These are phyloP conservation scores for Polypedilum vanderplanki DNA, from an alignment of 1,140 invertebrate species.

Conservation along the genomic window DNA sequence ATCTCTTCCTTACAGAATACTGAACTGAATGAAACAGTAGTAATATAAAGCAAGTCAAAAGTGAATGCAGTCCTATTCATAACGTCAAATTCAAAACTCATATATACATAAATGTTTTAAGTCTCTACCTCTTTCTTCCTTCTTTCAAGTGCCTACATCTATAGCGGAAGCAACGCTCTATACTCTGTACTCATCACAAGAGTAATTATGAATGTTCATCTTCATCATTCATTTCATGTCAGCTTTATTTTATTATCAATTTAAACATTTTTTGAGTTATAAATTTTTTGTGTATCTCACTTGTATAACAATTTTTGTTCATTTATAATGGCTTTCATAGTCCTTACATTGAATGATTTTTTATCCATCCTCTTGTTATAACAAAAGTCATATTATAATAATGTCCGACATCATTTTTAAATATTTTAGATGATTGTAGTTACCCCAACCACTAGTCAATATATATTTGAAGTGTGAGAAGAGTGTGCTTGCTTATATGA, in stretches of 20 bases:
- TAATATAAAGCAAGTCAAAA: neutral
- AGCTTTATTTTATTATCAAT: slow-evolving; percentile 15
- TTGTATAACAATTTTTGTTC: no score
- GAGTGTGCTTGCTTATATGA: no score
- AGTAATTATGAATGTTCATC: slow-evolving; percentile 27
- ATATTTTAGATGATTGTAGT: no score
- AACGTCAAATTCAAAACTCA: slow-evolving; percentile 19
- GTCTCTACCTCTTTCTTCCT: neutral
- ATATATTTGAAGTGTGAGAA: no score
- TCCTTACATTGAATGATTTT: no score
- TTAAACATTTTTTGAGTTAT: neutral
- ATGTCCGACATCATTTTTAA: no score
- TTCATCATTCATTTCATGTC: slow-evolving; percentile 10
- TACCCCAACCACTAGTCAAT: no score
- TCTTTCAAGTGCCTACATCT: neutral
- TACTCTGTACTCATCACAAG: neutral
- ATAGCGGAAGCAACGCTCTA: neutral
- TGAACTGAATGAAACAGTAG: neutral
- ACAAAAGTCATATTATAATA: no score
- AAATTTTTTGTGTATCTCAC: no score
- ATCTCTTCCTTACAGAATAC: slow-evolving; percentile 5
- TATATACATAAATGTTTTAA: neutral
- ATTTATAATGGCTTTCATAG: no score
- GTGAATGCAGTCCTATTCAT: neutral
- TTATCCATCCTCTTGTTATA: no score